A percentile compares a stretch with the other conserved stretches of the same genome.
Evolutionary conservation across 2,113 vertebrate genomes (phyloP).

Genomic region (Nothoprocta pentlandii): DNA sequence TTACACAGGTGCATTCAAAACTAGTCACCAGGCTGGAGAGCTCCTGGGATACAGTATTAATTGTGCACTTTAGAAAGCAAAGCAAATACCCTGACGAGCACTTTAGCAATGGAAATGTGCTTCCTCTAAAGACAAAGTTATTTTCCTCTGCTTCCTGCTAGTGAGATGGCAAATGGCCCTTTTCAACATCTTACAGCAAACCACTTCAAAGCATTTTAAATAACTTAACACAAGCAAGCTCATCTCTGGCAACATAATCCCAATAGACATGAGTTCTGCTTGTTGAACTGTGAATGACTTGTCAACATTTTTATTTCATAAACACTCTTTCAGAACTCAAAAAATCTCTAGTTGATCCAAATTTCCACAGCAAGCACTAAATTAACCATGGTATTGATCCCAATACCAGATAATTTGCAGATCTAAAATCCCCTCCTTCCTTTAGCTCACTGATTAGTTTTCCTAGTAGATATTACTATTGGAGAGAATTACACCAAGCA

Average conservation of each 20-base stretch:
- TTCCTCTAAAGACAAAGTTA: neutral
- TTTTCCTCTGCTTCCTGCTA: neutral
- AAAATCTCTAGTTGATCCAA: neutral
- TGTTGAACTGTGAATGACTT: neutral
- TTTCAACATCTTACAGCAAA: conserved; percentile 7
- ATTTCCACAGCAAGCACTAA: neutral
- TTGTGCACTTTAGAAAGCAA: neutral
- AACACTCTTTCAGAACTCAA: neutral
- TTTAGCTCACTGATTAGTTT: neutral
- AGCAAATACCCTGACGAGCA: neutral
- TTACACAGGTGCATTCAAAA: accelerated
- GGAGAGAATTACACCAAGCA: neutral
- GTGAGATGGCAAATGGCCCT: neutral
- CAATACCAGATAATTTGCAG: neutral
- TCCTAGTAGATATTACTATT: neutral
- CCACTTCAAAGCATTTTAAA: neutral
- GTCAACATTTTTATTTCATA: conserved; percentile 29
- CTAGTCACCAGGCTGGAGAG: neutral
- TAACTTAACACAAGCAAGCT: neutral
- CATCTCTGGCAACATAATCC: neutral
- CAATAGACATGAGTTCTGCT: neutral
- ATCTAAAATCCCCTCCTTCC: neutral
- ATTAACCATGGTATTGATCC: neutral
- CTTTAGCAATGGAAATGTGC: neutral
- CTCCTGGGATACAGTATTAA: neutral